Evolutionary conservation across 37 sponge, comb jelly and placozoan genomes (phyloP).

Genomic region (Mnemiopsis leidyi): DNA sequence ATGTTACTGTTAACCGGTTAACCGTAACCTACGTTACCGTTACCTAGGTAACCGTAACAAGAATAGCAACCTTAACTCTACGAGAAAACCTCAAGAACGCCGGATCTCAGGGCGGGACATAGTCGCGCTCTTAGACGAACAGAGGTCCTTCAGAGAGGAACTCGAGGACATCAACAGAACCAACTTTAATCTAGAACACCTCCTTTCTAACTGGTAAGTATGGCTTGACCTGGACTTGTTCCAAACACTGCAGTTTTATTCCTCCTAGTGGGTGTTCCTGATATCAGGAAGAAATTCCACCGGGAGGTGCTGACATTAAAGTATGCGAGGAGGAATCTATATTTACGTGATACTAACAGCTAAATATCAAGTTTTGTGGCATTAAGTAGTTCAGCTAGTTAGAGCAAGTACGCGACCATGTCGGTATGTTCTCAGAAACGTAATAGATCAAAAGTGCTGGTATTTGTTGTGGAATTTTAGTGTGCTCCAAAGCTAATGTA

Average conservation of each 20-base stretch:
- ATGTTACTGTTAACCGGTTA: too few species aligned
- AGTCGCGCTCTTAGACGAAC: constrained; percentile 6
- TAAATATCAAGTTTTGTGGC: neutral
- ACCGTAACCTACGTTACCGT: too few species aligned
- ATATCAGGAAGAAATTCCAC: neutral
- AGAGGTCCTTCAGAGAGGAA: constrained; percentile 43
- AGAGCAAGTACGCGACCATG: too few species aligned
- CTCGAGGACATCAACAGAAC: neutral
- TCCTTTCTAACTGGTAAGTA: constrained; percentile 13
- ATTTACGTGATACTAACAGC: neutral
- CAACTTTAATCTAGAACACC: constrained; percentile 34
- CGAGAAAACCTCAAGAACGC: neutral
- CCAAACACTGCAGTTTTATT: neutral
- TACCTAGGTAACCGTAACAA: too few species aligned
- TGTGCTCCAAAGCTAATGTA: too few species aligned
- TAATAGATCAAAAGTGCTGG: too few species aligned
- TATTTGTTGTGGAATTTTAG: too few species aligned
- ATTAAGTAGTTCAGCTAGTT: too few species aligned
- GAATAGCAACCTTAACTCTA: neutral
- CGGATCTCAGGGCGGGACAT: constrained; percentile 3
- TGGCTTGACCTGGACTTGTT: neutral
- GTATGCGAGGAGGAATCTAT: neutral
- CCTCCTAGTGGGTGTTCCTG: neutral
- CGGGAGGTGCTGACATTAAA: neutral
- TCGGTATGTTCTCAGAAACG: too few species aligned